Conservation (phyloP, 2,888 invertebrate species). For the Thysanoteuthis rhombus region DNA sequence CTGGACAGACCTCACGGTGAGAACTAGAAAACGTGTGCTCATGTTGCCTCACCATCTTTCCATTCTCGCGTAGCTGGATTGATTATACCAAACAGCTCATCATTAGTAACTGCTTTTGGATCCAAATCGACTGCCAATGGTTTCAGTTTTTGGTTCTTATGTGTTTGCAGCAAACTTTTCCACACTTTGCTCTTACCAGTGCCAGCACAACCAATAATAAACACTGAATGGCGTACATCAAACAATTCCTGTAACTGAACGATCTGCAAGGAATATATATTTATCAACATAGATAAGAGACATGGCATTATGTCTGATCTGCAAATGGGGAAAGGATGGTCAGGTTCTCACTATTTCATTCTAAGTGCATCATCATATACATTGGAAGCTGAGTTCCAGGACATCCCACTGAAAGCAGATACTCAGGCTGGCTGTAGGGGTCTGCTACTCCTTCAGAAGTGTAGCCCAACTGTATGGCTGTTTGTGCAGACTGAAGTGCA, state of each 20-base stretch:
- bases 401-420: too few species aligned
- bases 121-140: conserved; percentile 92
- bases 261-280: conserved; percentile 72
- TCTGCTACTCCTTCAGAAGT: too few species aligned
- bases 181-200: conserved; percentile 95
- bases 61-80: conserved; percentile 96
- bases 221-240: conserved; percentile 95
- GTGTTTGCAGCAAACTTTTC: conserved; percentile 90
- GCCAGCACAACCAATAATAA: conserved; percentile 82
- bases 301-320: too few species aligned
- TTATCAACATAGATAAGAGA: background rate
- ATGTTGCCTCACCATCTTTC: conserved; percentile 80
- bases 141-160: conserved; percentile 85
- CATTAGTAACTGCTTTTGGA: conserved; percentile 94
- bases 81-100: conserved; percentile 95
- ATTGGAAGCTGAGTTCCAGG: too few species aligned
- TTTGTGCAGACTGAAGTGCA: too few species aligned
- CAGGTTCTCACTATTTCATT: too few species aligned
- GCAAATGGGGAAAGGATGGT: too few species aligned
- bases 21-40: too few species aligned
- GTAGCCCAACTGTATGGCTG: too few species aligned
- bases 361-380: too few species aligned
- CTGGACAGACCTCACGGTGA: too few species aligned
- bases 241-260: conserved; percentile 93
- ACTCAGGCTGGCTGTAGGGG: too few species aligned